Conservation (phyloP, 2,113 vertebrate species). For the Phalacrocorax carbo region DNA sequence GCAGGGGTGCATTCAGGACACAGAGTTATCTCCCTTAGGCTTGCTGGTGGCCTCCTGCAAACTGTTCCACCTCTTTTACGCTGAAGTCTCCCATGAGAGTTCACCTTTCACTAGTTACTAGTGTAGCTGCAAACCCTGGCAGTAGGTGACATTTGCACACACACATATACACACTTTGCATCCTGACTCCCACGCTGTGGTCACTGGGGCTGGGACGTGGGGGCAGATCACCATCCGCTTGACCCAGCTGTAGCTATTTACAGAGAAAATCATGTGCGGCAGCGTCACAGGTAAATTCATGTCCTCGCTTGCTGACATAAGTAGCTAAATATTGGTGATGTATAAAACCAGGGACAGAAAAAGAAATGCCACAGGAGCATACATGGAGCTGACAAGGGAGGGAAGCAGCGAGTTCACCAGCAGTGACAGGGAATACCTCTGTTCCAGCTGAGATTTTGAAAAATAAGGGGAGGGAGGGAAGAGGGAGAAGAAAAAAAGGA, state of each 20-base stretch:
- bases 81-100: not conserved
- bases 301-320: not conserved
- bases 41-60: not conserved
- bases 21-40: rapidly evolving
- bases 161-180: rapidly evolving
- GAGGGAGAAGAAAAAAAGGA: not conserved
- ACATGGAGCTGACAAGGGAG: not conserved
- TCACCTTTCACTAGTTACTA: not conserved
- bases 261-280: not conserved
- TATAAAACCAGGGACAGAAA: not conserved
- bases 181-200: not conserved
- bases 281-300: not conserved
- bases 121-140: not conserved
- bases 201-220: rapidly evolving
- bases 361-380: not conserved
- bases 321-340: not conserved
- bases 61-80: not conserved
- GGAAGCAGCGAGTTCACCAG: not conserved
- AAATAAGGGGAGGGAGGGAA: not conserved
- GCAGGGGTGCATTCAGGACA: not conserved
- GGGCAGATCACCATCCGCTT: not conserved
- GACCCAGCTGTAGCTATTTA: not conserved
- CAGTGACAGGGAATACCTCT: not conserved
- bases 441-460: not conserved
- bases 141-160: not conserved